Evolutionary conservation across 2,888 invertebrate genomes (phyloP).

Genomic region (Luperina testacea): DNA sequence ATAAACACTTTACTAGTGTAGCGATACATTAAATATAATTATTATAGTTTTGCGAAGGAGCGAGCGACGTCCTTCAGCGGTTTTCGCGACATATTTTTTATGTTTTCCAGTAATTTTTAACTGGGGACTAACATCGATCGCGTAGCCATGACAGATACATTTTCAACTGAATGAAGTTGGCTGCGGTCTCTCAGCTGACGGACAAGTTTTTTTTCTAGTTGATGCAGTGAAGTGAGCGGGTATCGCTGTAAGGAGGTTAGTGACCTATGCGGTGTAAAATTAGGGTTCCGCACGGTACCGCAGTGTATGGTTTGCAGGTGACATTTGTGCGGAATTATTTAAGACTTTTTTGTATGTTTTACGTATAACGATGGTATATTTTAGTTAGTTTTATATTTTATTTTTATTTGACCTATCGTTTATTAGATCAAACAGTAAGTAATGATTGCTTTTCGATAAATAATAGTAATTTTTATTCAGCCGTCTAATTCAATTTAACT

Average conservation of each 20-base stretch:
- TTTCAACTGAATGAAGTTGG: constrained; percentile 85
- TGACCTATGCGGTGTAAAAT: constrained; percentile 77
- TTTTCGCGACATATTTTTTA: constrained; percentile 84
- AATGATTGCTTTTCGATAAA: neutral
- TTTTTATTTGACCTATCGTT: neutral
- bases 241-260: constrained; percentile 73
- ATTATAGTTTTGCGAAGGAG: constrained; percentile 75
- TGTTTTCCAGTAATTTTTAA: constrained; percentile 85
- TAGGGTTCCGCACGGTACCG: constrained; percentile 59
- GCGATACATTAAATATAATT: constrained; percentile 76
- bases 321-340: constrained; percentile 45
- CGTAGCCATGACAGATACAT: constrained; percentile 87
- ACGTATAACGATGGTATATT: neutral
- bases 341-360: constrained; percentile 8
- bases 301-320: constrained; percentile 48
- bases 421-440: neutral
- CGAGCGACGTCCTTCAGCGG: constrained; percentile 73
- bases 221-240: constrained; percentile 78
- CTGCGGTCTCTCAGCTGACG: constrained; percentile 87
- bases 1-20: constrained; percentile 82
- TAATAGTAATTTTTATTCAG: neutral
- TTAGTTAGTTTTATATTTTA: neutral
- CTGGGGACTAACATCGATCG: constrained; percentile 86
- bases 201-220: constrained; percentile 81
- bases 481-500: neutral